A percentile compares a stretch with the other conserved stretches of the same genome.
These are phyloP conservation scores for Drosophila pruinosa DNA, from an alignment of 1,140 invertebrate genomes.

Conservation along the genomic window DNA sequence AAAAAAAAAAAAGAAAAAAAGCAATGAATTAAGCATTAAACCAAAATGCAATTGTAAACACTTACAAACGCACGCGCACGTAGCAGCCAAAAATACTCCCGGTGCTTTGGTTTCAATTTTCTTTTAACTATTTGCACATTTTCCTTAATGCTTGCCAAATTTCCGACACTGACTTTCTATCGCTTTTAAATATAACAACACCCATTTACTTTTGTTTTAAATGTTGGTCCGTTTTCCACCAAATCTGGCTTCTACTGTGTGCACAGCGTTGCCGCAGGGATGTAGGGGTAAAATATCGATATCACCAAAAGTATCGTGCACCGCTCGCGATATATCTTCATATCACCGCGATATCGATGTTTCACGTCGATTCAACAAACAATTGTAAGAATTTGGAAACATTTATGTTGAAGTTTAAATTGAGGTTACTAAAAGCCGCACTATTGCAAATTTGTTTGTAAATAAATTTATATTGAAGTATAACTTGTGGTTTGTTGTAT, in stretches of 20 bases:
- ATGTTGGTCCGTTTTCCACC: slow-evolving; percentile 31
- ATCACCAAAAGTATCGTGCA: slow-evolving; percentile 21
- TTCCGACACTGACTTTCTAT: slow-evolving; percentile 26
- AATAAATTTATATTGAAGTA: too few relatives aligned
- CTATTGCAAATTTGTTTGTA: background rate
- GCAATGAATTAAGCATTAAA: slow-evolving; percentile 6
- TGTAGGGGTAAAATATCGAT: slow-evolving; percentile 46
- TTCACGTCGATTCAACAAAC: background rate
- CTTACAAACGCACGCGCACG: slow-evolving; percentile 32
- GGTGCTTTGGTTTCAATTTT: background rate
- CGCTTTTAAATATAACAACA: slow-evolving; percentile 4
- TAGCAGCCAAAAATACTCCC: background rate
- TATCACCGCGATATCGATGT: slow-evolving; percentile 12
- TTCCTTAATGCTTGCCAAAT: slow-evolving; percentile 5
- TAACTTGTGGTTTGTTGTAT: too few relatives aligned
- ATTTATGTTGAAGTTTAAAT: background rate
- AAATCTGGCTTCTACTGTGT: slow-evolving; percentile 46
- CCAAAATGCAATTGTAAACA: slow-evolving; percentile 42
- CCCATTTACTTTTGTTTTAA: slow-evolving; percentile 20
- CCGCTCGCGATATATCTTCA: background rate
- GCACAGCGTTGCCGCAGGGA: slow-evolving; percentile 45
- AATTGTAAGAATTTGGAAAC: slow-evolving; percentile 20
- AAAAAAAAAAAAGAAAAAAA: slow-evolving; percentile 2
- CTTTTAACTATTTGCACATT: background rate
- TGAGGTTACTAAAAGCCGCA: background rate